Percentiles rank a stretch among this genome's conserved stretches.
Conservation (phyloP, 2,113 vertebrate genomes). For the Mustela lutreola region DNA sequence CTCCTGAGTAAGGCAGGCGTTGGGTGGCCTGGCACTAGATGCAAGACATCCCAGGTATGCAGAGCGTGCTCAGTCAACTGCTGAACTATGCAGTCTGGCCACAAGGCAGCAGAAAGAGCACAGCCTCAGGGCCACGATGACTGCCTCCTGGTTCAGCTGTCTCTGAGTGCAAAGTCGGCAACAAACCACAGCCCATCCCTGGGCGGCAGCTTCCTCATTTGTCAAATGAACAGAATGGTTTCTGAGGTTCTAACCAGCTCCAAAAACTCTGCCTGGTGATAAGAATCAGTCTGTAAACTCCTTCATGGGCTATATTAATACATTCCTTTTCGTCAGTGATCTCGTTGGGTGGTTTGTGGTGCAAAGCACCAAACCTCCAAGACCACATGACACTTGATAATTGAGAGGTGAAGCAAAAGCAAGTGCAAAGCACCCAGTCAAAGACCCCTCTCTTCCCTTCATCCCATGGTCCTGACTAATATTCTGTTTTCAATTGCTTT, state of each 20-base stretch:
- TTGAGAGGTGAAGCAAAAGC: not conserved
- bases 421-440: not conserved
- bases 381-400: not conserved
- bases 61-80: not conserved
- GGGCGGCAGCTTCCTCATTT: not conserved
- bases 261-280: not conserved
- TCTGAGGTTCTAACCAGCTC: not conserved
- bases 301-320: not conserved
- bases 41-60: not conserved
- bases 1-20: not conserved
- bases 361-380: not conserved
- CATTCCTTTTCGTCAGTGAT: not conserved
- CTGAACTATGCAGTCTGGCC: not conserved
- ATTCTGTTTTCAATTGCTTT: not conserved
- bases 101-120: not conserved
- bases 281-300: not conserved
- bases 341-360: not conserved
- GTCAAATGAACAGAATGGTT: not conserved
- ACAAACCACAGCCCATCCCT: not conserved
- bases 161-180: not conserved
- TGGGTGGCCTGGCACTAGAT: not conserved
- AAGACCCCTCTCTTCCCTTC: not conserved
- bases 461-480: not conserved
- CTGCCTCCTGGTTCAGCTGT: not conserved
- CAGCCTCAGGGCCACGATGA: not conserved